Conservation (phyloP, 2,888 invertebrate genomes). For the Xestia c-nigrum region DNA sequence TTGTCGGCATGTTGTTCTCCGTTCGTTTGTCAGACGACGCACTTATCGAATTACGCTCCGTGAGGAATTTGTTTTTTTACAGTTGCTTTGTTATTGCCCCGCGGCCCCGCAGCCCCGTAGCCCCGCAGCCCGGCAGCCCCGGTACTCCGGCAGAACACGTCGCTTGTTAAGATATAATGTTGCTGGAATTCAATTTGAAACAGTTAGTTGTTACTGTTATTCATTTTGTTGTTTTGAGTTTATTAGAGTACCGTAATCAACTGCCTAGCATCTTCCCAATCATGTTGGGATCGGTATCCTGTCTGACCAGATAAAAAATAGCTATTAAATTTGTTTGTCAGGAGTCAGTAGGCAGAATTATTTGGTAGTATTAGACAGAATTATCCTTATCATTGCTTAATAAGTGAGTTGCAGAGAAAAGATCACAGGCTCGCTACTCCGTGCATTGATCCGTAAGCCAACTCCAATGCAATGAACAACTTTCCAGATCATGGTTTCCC, state of each 20-base stretch:
- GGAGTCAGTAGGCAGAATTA: background rate
- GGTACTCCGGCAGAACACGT: slow-evolving; percentile 26
- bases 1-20: slow-evolving; percentile 61
- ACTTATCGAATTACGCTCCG: slow-evolving; percentile 63
- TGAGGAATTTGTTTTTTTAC: slow-evolving; percentile 57
- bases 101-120: background rate
- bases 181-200: slow-evolving; percentile 42
- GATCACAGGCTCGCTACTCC: background rate
- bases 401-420: background rate
- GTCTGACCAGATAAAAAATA: background rate
- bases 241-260: background rate
- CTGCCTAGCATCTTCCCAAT: background rate
- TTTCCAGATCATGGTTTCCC: background rate
- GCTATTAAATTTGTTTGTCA: background rate
- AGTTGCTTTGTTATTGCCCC: slow-evolving; percentile 30
- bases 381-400: background rate
- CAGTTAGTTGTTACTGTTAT: slow-evolving; percentile 19
- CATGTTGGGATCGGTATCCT: background rate
- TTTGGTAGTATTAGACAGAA: background rate
- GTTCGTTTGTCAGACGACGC: slow-evolving; percentile 63
- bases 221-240: slow-evolving; percentile 10
- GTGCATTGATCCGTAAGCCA: background rate
- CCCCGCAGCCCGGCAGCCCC: background rate
- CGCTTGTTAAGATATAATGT: slow-evolving; percentile 44
- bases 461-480: background rate